A percentile compares a stretch with the other conserved stretches of the same genome.
phyloP scores from a whole-genome alignment of 2,797 vertebrate genomes.

The Amphiprion clarkii region DNA sequence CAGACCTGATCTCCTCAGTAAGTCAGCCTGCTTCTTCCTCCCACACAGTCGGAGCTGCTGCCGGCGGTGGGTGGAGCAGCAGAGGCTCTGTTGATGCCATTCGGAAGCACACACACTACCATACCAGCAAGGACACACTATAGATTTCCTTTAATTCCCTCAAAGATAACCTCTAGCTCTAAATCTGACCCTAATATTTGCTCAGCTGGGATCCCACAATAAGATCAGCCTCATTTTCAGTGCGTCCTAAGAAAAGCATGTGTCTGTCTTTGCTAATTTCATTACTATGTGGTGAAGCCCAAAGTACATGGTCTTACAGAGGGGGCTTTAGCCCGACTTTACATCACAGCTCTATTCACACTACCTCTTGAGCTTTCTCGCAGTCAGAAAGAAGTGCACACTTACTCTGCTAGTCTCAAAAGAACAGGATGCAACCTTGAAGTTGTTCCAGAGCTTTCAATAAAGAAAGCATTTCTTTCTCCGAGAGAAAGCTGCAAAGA shows the following conservation, averaged over 20 bases:
- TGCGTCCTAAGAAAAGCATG: neutral
- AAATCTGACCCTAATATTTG: slow-evolving; percentile 2
- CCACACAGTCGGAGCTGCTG: slow-evolving; percentile 60
- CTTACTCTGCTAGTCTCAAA: slow-evolving; percentile 49
- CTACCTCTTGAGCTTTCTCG: slow-evolving; percentile 30
- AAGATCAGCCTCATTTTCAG: slow-evolving; percentile 1
- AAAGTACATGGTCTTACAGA: slow-evolving; percentile 48
- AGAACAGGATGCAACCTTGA: slow-evolving; percentile 71
- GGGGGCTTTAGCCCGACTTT: slow-evolving; percentile 43
- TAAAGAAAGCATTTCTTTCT: slow-evolving; percentile 28
- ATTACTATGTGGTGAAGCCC: slow-evolving; percentile 43
- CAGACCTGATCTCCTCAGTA: slow-evolving; percentile 61
- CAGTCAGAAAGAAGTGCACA: slow-evolving; percentile 54
- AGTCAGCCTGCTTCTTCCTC: slow-evolving; percentile 62
- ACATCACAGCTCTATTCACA: slow-evolving; percentile 50
- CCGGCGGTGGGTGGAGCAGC: slow-evolving; percentile 51
- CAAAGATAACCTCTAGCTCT: slow-evolving; percentile 20
- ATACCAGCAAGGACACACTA: slow-evolving; percentile 32
- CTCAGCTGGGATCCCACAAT: slow-evolving; percentile 9
- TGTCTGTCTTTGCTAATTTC: slow-evolving; percentile 33
- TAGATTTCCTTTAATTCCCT: slow-evolving; percentile 54
- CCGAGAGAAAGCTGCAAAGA: slow-evolving; percentile 39
- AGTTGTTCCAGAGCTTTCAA: slow-evolving; percentile 56
- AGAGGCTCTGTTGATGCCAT: slow-evolving; percentile 61
- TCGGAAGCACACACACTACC: slow-evolving; percentile 39